Evolutionary conservation across 2,888 invertebrate genomes (phyloP).

Genomic region (Julus scandinavius): DNA sequence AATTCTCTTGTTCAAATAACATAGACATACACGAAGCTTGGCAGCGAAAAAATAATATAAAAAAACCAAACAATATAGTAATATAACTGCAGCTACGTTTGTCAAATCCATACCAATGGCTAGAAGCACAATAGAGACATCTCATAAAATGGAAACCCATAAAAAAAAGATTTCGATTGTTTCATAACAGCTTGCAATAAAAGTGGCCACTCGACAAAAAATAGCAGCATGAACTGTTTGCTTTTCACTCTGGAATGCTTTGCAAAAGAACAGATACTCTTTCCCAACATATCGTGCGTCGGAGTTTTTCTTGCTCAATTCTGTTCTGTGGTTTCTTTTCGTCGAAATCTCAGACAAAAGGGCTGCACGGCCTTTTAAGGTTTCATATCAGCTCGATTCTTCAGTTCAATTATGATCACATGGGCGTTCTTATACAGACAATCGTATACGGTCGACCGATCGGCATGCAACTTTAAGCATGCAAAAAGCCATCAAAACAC

Average conservation of each 20-base stretch:
- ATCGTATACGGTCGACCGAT: not conserved
- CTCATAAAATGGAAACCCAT: not conserved
- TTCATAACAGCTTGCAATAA: slow-evolving; percentile 9
- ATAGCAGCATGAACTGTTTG: not conserved
- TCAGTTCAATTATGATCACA: not conserved
- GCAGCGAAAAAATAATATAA: too few relatives aligned
- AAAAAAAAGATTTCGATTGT: not conserved
- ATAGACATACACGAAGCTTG: too few relatives aligned
- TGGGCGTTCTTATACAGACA: not conserved
- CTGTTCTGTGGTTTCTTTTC: not conserved
- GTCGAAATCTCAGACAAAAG: not conserved
- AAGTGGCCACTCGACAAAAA: not conserved
- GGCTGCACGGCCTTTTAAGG: not conserved
- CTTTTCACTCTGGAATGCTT: not conserved
- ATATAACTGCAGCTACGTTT: not conserved
- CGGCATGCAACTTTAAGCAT: not conserved
- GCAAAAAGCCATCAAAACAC: not conserved
- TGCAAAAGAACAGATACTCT: not conserved
- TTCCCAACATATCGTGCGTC: too few relatives aligned
- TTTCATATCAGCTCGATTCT: not conserved
- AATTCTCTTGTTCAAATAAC: not conserved
- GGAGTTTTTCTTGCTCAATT: too few relatives aligned
- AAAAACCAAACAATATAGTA: too few relatives aligned
- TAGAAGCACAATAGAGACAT: not conserved
- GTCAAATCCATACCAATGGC: not conserved